phyloP scores from a whole-genome alignment of 2,797 vertebrate species.

The Malacoctenus gilli region DNA sequence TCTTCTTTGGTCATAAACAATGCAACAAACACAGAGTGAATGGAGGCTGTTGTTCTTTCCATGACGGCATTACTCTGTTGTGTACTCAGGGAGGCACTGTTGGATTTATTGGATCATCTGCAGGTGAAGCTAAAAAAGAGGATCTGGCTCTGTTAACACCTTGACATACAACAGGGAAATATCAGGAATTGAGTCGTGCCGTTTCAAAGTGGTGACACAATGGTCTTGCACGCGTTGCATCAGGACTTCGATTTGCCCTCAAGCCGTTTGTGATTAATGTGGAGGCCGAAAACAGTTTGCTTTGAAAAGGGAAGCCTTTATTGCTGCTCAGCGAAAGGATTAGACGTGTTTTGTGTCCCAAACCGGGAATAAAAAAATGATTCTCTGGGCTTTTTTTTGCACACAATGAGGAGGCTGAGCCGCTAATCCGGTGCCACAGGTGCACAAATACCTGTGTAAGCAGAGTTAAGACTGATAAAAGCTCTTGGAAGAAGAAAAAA shows the following conservation, averaged over 20 bases:
- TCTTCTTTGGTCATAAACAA: too few species aligned
- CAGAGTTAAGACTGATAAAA: slow-evolving; percentile 81
- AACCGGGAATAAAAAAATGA: slow-evolving; percentile 53
- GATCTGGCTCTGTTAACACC: too few species aligned
- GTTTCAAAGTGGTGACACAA: too few species aligned
- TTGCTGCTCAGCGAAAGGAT: slow-evolving; percentile 51
- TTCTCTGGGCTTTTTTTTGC: slow-evolving; percentile 58
- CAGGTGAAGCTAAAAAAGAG: slow-evolving; percentile 12
- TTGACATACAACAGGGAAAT: too few species aligned
- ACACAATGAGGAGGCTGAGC: slow-evolving; percentile 66
- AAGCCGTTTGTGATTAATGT: background rate
- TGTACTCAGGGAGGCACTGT: slow-evolving; percentile 77
- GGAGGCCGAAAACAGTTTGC: slow-evolving; percentile 1
- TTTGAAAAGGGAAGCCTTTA: slow-evolving; percentile 43
- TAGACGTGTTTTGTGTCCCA: slow-evolving; percentile 56
- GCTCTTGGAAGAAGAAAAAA: slow-evolving; percentile 77
- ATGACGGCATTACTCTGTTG: slow-evolving; percentile 46
- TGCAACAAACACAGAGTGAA: too few species aligned
- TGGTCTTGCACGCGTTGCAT: background rate
- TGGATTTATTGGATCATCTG: slow-evolving; percentile 55
- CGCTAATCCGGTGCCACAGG: slow-evolving; percentile 79
- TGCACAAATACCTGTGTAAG: slow-evolving; percentile 80
- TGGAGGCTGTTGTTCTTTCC: too few species aligned
- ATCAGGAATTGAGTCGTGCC: too few species aligned
- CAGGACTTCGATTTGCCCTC: too few species aligned